Evolutionary conservation across 53 echinoderm and acorn worm genomes (phyloP).

Genomic region (Luidia sarsii): DNA sequence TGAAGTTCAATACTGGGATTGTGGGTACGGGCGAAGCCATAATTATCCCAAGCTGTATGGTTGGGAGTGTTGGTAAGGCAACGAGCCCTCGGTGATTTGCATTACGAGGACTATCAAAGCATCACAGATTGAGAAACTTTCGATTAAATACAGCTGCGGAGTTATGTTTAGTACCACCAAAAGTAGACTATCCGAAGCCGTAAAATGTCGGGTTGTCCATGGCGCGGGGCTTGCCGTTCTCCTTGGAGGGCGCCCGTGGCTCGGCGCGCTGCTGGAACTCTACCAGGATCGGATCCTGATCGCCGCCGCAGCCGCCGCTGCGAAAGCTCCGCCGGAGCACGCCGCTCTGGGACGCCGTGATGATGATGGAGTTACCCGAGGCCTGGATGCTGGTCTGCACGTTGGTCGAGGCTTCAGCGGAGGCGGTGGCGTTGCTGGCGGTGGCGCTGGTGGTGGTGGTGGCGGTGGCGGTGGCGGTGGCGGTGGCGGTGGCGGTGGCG

Average conservation of each 20-base stretch:
- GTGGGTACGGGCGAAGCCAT: too few species aligned
- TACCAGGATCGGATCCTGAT: conserved; percentile 6
- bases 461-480: conserved; percentile 30
- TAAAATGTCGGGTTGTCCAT: not conserved
- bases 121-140: too few species aligned
- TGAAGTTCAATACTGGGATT: too few species aligned
- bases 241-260: too few species aligned
- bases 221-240: not conserved
- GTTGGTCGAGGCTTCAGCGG: not conserved
- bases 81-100: too few species aligned
- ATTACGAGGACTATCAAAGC: too few species aligned
- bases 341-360: conserved; percentile 27
- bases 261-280: not conserved
- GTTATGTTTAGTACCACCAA: too few species aligned
- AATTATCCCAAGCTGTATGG: too few species aligned
- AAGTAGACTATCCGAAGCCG: too few species aligned
- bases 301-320: too few species aligned
- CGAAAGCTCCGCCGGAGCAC: conserved; percentile 1
- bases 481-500: conserved; percentile 34
- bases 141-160: too few species aligned
- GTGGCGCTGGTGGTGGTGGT: conserved; percentile 13
- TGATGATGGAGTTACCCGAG: conserved; percentile 15
- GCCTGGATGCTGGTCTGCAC: conserved; percentile 20
- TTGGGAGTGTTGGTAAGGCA: too few species aligned
- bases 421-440: not conserved